Evolutionary conservation across 1,140 invertebrate genomes (phyloP), one percentile per base, ranked within the genome.

Genomic region (Drosophila virilis): DNA sequence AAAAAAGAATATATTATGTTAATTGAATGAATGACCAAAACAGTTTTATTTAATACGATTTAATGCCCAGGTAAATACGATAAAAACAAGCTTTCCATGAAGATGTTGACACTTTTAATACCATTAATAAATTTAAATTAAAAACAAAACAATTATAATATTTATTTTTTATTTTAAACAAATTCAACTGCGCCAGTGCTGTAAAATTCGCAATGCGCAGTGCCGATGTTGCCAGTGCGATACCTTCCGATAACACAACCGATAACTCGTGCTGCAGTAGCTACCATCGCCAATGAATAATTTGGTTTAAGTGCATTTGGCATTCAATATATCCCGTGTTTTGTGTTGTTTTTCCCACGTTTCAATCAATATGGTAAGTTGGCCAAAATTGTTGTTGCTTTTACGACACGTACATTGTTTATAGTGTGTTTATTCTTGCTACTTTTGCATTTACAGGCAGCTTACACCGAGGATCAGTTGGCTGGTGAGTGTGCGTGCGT

Each of bases 401-500:
- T 40, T 12, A 17, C 38, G 10, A 8, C 3, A 12, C 17, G 28
- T 1, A 45, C 13, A 42, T 7, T 54, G 10, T 38, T 32, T 17
- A 9, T n/a, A n/a, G 48, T 57, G 38, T 8, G 35, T 50, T 65
- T 70, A 38, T 61, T 69, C 40, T 45, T 71, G 64, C 64, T 68
- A 12, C 48, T 46, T 43, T 58, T 65, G 22, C 42, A 89, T 70
- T 96, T 95, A 65, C 94, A 97, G 97, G 96, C 96, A 91, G 96
- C 96, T 84, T 97, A 97, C 93, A 95, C 95, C 37, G 97, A 98
- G 93, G 97, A 98, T 94, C 97, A 97, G 94, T 95, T 97, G 93
- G 95, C 96, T 91, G 97, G 97, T 97, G 94, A 96, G 96, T 95
- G 51, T 69, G 45, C 46, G 43, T 59, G 55, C 17, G 17, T 8